Conservation (phyloP, 2,888 invertebrate genomes). For the Dynastes tityus region DNA sequence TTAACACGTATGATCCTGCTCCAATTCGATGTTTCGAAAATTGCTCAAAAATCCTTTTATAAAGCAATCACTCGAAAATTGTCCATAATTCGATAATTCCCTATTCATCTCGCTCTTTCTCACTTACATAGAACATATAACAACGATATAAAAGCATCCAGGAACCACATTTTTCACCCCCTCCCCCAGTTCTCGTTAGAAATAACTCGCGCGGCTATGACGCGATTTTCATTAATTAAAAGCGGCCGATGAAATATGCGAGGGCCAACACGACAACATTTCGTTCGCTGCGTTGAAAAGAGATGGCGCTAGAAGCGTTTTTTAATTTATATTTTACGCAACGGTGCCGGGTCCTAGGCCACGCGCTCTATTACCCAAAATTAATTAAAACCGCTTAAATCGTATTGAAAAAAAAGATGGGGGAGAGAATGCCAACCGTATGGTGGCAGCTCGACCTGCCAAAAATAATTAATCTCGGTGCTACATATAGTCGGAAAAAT, state of each 20-base stretch:
- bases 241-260: background rate
- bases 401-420: conserved; percentile 12
- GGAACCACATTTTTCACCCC: too few species aligned
- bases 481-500: too few species aligned
- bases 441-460: background rate
- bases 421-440: background rate
- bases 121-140: too few species aligned
- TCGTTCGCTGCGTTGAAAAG: background rate
- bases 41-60: too few species aligned
- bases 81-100: too few species aligned
- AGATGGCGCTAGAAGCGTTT: background rate
- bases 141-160: too few species aligned
- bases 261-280: background rate
- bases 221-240: conserved; percentile 23
- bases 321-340: conserved; percentile 11
- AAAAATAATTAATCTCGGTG: conserved; percentile 23
- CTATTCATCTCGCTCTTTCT: background rate
- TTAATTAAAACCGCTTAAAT: conserved; percentile 40
- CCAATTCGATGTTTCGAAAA: too few species aligned
- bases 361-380: conserved; percentile 33
- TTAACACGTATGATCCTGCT: too few species aligned
- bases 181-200: background rate
- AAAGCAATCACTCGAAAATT: too few species aligned
- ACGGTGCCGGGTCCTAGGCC: background rate
- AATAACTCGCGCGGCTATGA: background rate